These are phyloP conservation scores for Sepioteuthis lessoniana DNA, from an alignment of 2,888 invertebrate genomes.

Conservation along the genomic window DNA sequence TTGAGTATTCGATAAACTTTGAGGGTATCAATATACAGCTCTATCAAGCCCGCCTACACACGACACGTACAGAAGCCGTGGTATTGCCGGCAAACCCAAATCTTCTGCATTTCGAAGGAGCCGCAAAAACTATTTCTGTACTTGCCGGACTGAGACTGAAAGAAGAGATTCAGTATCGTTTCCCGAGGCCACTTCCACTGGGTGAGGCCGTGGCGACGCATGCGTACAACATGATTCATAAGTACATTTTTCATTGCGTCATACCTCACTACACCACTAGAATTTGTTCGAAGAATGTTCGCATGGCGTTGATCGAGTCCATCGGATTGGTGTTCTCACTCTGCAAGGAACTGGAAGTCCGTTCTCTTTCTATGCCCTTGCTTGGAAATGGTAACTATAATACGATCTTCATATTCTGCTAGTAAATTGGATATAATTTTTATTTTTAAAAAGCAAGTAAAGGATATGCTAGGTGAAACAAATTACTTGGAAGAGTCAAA, in stretches of 20 bases:
- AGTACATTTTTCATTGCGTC: neutral
- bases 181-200: neutral
- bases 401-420: neutral
- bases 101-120: neutral
- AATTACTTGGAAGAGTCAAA: too few species aligned
- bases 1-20: neutral
- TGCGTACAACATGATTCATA: neutral
- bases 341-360: neutral
- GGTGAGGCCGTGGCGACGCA: neutral
- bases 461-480: too few species aligned
- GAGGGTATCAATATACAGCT: neutral
- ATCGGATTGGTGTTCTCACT: neutral
- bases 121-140: neutral
- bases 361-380: neutral
- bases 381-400: neutral
- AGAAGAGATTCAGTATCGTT: neutral
- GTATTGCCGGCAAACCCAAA: neutral
- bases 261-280: neutral
- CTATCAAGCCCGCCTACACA: neutral
- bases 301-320: neutral
- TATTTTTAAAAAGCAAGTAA: too few species aligned
- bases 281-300: neutral
- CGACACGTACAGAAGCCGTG: neutral
- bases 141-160: neutral
- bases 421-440: too few species aligned